Evolutionary conservation across 2,888 invertebrate species (phyloP), one percentile per base, ranked within the genome.

Genomic region (Zootermopsis nevadensis): DNA sequence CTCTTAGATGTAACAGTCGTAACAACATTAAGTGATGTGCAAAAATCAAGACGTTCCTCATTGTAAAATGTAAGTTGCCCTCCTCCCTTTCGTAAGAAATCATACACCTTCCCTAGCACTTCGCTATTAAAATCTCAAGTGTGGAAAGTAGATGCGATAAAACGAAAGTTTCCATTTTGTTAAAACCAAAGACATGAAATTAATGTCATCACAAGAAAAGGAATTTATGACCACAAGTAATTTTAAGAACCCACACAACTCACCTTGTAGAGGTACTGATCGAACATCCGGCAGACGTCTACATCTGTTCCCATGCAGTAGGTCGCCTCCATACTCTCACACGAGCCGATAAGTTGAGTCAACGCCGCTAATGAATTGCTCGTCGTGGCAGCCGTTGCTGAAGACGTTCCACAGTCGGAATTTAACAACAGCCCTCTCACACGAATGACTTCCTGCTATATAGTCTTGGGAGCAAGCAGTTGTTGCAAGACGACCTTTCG

Each of bases 251-350:
- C n/a, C 60, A 60, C 48, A 48, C 2, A 4, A 87, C 89, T 88
- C 89, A 93, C 93, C 93, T 93, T 93, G 89, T 93, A 93, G 86
- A 92, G 90, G 89, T 93, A 93, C 90, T 93, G 93, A 89, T 93
- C 93, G 88, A 93, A 93, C 93, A 93, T 93, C 89, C 93, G 91
- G 91, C 92, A 91, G 87, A 92, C 91, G 86, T 91, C 91, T 86
- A 90, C 89, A 89, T 90, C 91, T 88, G 90, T 91, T 87, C 92
- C 92, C 89, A 92, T 91, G 89, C 92, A 91, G 89, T 93, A 93
- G 87, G 92, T 92, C 87, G 92, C 92, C 90, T 93, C 93, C 93
- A 93, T 92, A 89, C 67, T 83, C 80, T 83, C 79, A 69, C 84
- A 82, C n/a, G 83, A 55, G 31, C 82, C 82, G 42, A 79, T 79